Percentiles rank a stretch among this genome's conserved stretches.
phyloP scores from a whole-genome alignment of 2,888 invertebrate species.

The Sabellastarte sp. region DNA sequence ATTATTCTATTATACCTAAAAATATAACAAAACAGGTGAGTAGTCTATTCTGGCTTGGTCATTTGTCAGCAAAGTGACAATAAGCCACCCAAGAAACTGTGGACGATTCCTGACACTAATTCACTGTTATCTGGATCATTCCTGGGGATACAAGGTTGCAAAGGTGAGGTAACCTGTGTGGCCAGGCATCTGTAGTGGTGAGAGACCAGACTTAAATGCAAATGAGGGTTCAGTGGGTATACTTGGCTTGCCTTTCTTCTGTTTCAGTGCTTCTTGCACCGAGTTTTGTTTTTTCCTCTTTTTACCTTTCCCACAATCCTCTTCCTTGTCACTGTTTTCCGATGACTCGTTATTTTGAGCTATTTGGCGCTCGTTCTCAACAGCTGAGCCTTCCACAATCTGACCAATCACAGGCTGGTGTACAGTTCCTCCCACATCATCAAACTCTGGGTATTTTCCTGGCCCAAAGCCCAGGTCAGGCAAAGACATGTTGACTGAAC shows the following conservation, averaged over 20 bases:
- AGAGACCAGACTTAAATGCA: slow-evolving; percentile 64
- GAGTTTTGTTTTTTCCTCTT: background rate
- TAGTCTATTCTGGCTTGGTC: no score
- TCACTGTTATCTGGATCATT: no score
- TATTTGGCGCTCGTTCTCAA: slow-evolving; percentile 48
- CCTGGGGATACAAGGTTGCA: slow-evolving; percentile 70
- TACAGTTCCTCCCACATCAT: background rate
- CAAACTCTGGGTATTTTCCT: background rate
- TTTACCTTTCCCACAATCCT: background rate
- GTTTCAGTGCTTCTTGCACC: background rate
- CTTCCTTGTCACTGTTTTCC: background rate
- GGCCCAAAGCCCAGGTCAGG: slow-evolving; percentile 19
- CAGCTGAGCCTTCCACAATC: slow-evolving; percentile 69
- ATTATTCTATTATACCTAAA: no score
- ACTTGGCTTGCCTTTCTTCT: background rate
- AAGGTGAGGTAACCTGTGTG: slow-evolving; percentile 97
- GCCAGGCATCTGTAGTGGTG: slow-evolving; percentile 77
- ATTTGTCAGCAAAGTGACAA: no score
- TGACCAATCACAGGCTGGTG: slow-evolving; percentile 12
- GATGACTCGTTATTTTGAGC: background rate
- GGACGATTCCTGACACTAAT: no score
- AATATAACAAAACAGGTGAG: no score
- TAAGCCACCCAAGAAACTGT: no score
- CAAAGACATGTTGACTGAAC: slow-evolving; percentile 42
- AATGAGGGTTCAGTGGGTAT: slow-evolving; percentile 20